These are phyloP conservation scores for Cairina moschata DNA, from an alignment of 2,113 vertebrate genomes.

Conservation along the genomic window DNA sequence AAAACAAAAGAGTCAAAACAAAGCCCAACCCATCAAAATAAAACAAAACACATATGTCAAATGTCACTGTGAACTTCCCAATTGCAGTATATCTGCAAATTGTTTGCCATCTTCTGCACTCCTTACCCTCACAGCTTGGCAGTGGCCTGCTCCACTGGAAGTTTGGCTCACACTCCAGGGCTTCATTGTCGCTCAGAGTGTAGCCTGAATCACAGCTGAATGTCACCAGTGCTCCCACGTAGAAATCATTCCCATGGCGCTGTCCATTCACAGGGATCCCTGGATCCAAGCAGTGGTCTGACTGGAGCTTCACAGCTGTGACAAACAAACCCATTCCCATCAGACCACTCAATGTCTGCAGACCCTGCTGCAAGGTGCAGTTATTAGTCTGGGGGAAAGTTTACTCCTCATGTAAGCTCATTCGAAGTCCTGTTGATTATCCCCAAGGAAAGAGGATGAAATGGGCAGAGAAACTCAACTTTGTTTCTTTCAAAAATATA, in stretches of 20 bases:
- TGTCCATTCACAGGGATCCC: slow-evolving; percentile 96
- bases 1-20: background rate
- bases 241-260: slow-evolving; percentile 95
- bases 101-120: fast-evolving
- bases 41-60: fast-evolving
- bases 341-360: background rate
- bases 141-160: slow-evolving; percentile 97
- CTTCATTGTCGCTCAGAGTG: slow-evolving; percentile 87
- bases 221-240: slow-evolving; percentile 93
- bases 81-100: fast-evolving
- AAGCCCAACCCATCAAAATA: background rate
- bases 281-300: slow-evolving; percentile 95
- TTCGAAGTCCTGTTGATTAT: fast-evolving
- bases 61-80: fast-evolving
- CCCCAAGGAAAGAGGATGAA: background rate
- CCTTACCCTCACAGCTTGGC: slow-evolving; percentile 94
- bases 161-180: slow-evolving; percentile 95
- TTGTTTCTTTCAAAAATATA: background rate
- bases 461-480: background rate
- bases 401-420: fast-evolving
- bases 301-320: slow-evolving; percentile 92
- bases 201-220: slow-evolving; percentile 96
- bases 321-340: background rate
- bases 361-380: background rate
- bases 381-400: fast-evolving